Conservation (phyloP, 2,888 invertebrate species). For the Sinopyrophorus schimmeli region DNA sequence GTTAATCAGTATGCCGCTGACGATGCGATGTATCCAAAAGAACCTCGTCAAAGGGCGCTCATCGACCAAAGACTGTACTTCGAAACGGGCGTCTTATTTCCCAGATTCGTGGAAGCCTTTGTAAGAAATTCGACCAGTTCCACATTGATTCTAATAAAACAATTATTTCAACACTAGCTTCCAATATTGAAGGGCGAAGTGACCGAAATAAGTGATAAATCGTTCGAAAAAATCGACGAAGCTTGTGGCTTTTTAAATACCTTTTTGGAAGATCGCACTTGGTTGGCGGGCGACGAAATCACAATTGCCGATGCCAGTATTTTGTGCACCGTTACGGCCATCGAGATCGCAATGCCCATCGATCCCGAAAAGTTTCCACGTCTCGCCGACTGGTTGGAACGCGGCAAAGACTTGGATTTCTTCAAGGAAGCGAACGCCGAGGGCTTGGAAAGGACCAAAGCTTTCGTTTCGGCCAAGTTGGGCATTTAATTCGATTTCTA, state of each 20-base stretch:
- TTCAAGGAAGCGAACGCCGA: slow-evolving; percentile 22
- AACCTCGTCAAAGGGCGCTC: slow-evolving; percentile 54
- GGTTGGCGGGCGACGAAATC: slow-evolving; percentile 57
- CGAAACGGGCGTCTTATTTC: slow-evolving; percentile 57
- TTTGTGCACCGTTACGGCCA: slow-evolving; percentile 48
- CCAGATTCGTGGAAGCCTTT: slow-evolving; percentile 56
- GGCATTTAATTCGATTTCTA: slow-evolving; percentile 13
- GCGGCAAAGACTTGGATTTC: slow-evolving; percentile 34
- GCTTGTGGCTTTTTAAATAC: slow-evolving; percentile 56
- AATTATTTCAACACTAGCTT: slow-evolving; percentile 40
- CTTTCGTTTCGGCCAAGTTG: slow-evolving; percentile 16
- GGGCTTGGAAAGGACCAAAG: slow-evolving; percentile 7
- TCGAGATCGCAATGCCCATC: slow-evolving; percentile 46
- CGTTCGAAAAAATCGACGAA: slow-evolving; percentile 42
- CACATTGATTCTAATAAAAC: slow-evolving; percentile 38
- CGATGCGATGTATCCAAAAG: slow-evolving; percentile 59
- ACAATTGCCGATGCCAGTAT: slow-evolving; percentile 61
- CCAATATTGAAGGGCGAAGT: slow-evolving; percentile 17
- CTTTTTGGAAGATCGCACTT: slow-evolving; percentile 56
- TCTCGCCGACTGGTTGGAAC: slow-evolving; percentile 44
- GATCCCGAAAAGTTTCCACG: slow-evolving; percentile 46
- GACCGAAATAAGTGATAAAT: slow-evolving; percentile 16
- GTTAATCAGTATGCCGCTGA: slow-evolving; percentile 60
- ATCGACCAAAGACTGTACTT: slow-evolving; percentile 60
- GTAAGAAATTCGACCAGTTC: slow-evolving; percentile 53